Conservation (phyloP, 2,113 vertebrate species). For the Oreochromis spilurus region DNA sequence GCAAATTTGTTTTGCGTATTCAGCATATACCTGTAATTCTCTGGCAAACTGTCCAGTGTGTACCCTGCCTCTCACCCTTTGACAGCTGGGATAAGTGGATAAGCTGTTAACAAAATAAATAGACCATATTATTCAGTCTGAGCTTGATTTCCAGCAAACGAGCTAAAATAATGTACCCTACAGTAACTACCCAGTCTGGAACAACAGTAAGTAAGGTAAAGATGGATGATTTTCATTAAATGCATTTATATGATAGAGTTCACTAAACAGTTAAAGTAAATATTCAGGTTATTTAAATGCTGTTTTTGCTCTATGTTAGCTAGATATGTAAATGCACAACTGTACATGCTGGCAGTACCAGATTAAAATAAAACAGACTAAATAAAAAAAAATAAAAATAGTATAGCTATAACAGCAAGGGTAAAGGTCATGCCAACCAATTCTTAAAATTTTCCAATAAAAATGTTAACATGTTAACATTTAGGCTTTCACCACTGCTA, state of each 20-base stretch:
- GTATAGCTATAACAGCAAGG: fast-evolving
- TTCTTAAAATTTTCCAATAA: not conserved
- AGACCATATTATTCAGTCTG: not conserved
- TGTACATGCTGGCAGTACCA: not conserved
- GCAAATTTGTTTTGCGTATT: not conserved
- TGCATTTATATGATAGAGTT: not conserved
- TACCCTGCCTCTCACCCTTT: not conserved
- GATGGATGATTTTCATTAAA: not conserved
- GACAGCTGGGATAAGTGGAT: not conserved
- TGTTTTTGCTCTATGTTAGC: not conserved
- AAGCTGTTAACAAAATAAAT: not conserved
- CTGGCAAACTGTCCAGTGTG: not conserved
- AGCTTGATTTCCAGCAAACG: not conserved
- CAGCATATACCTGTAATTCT: not conserved
- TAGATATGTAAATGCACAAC: not conserved
- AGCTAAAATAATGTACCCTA: not conserved
- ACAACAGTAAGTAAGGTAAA: not conserved
- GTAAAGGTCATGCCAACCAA: not conserved
- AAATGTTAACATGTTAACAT: not conserved
- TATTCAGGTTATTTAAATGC: not conserved
- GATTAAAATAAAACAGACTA: not conserved
- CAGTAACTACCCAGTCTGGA: not conserved
- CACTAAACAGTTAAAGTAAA: not conserved
- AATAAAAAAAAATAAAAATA: not conserved
- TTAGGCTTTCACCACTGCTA: not conserved